A percentile compares a stretch with the other conserved stretches of the same genome.
Evolutionary conservation across 2,888 invertebrate genomes (phyloP).

Genomic region (Pristionchus maxplancki): DNA sequence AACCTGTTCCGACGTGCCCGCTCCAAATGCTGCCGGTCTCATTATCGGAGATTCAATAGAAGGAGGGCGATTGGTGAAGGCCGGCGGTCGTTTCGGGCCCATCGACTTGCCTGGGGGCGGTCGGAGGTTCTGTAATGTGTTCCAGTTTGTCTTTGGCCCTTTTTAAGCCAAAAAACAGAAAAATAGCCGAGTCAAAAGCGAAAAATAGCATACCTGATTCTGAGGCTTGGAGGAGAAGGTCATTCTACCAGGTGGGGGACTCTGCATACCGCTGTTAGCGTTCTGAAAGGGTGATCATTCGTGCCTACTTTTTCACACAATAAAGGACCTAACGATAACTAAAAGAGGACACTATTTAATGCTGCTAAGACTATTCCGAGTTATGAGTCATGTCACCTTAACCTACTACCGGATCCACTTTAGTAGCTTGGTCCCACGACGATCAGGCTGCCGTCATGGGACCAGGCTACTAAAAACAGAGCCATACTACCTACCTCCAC

Average conservation of each 20-base stretch:
- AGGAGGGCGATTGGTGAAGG: conserved; percentile 21
- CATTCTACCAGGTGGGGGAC: neutral
- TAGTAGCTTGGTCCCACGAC: too few relatives aligned
- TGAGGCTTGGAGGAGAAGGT: conserved; percentile 39
- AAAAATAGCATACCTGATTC: too few relatives aligned
- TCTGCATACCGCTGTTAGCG: neutral
- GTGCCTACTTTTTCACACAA: too few relatives aligned
- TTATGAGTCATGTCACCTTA: too few relatives aligned
- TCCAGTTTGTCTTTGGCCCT: neutral
- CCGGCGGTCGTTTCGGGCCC: conserved; percentile 38
- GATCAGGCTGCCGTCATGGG: too few relatives aligned
- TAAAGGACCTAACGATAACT: too few relatives aligned
- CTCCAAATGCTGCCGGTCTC: conserved; percentile 35
- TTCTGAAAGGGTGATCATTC: conserved; percentile 26
- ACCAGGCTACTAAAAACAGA: too few relatives aligned
- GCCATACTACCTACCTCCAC: conserved; percentile 15
- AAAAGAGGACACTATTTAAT: too few relatives aligned
- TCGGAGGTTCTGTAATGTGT: neutral
- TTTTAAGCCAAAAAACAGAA: too few relatives aligned
- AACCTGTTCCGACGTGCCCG: neutral
- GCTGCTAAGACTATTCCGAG: too few relatives aligned
- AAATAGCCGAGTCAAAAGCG: too few relatives aligned
- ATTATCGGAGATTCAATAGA: neutral
- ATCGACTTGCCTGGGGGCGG: conserved; percentile 44
- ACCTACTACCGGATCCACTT: too few relatives aligned